These are phyloP conservation scores for Meteorus colon DNA, from an alignment of 2,888 invertebrate species.

Conservation along the genomic window DNA sequence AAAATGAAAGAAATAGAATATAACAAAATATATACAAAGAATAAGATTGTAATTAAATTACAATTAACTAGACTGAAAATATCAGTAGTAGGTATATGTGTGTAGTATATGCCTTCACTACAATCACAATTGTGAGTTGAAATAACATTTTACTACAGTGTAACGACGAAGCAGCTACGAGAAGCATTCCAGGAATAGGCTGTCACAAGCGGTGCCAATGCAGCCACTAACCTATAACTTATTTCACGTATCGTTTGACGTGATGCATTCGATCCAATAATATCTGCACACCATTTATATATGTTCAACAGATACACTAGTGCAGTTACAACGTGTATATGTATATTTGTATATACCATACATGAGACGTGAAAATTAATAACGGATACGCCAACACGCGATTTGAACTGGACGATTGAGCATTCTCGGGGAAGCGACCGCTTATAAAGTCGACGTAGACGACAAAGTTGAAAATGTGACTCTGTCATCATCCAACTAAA, in stretches of 20 bases:
- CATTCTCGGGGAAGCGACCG: slow-evolving; percentile 55
- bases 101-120: too few species aligned
- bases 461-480: slow-evolving; percentile 42
- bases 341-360: background rate
- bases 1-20: background rate
- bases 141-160: background rate
- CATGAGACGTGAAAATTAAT: slow-evolving; percentile 58
- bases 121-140: background rate
- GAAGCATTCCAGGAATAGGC: slow-evolving; percentile 72
- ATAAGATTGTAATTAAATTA: too few species aligned
- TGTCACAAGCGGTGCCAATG: slow-evolving; percentile 73
- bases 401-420: slow-evolving; percentile 69
- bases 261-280: slow-evolving; percentile 74
- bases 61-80: too few species aligned
- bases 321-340: slow-evolving; percentile 13
- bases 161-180: background rate
- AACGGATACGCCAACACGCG: slow-evolving; percentile 59
- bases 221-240: slow-evolving; percentile 74
- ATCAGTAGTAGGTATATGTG: too few species aligned
- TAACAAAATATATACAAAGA: background rate
- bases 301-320: slow-evolving; percentile 11
- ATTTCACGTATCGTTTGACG: slow-evolving; percentile 74
- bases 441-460: background rate
- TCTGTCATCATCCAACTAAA: slow-evolving; percentile 43
- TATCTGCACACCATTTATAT: slow-evolving; percentile 58